Percentiles rank a stretch among this genome's conserved stretches.
phyloP scores from a whole-genome alignment of 2,797 vertebrate species.

The Petrocephalus sullivani region DNA sequence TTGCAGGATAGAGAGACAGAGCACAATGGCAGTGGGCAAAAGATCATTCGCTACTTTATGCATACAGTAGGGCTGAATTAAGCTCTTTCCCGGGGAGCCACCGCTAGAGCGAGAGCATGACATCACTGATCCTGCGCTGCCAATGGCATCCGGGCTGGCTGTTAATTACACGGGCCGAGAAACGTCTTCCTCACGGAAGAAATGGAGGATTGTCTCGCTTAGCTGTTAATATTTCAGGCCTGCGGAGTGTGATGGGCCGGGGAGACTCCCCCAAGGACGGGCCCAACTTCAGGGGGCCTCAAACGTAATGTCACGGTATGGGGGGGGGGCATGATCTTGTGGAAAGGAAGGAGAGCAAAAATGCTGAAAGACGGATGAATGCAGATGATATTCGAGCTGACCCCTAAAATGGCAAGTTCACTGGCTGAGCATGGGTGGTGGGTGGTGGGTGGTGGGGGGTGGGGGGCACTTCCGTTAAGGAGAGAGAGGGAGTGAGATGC shows the following conservation, averaged over 20 bases:
- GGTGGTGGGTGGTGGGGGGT: neutral
- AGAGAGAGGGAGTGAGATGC: conserved; percentile 35
- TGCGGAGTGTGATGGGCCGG: conserved; percentile 2
- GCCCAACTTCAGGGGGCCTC: neutral
- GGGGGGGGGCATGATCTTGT: too few relatives aligned
- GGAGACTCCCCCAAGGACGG: neutral
- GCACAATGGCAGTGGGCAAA: neutral
- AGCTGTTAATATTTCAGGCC: conserved; percentile 27
- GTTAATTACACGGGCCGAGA: conserved; percentile 34
- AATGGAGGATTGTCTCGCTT: conserved; percentile 31
- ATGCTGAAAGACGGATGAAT: neutral
- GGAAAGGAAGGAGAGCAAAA: neutral
- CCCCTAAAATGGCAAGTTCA: conserved; percentile 43
- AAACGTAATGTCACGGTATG: neutral
- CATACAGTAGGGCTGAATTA: conserved; percentile 3
- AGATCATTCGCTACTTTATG: conserved; percentile 7
- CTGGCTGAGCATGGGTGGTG: conserved; percentile 25
- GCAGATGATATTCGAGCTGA: neutral
- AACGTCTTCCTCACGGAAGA: conserved; percentile 18
- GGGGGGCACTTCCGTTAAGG: conserved; percentile 28
- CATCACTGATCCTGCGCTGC: conserved; percentile 27
- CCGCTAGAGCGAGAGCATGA: conserved; percentile 10
- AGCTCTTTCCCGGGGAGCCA: neutral
- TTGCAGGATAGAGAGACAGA: neutral
- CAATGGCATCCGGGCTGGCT: conserved; percentile 26